phyloP scores from a whole-genome alignment of 2,888 invertebrate genomes.

The Camponotus fellah region DNA sequence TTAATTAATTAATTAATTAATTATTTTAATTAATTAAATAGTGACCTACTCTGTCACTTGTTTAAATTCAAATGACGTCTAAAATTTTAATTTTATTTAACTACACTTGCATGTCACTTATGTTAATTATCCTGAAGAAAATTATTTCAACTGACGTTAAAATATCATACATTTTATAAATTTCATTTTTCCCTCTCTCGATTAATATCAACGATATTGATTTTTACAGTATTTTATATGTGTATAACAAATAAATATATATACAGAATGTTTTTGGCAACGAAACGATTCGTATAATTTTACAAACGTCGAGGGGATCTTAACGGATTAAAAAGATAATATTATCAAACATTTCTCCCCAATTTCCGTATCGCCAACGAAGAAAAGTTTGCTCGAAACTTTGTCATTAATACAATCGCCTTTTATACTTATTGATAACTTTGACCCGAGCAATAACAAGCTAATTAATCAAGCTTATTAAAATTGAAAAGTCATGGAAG shows the following conservation, averaged over 20 bases:
- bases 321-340: background rate
- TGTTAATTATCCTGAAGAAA: background rate
- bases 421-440: background rate
- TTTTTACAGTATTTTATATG: background rate
- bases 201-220: background rate
- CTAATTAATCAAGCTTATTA: background rate
- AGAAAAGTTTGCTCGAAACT: background rate
- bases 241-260: background rate
- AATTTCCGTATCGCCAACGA: background rate
- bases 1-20: slow-evolving; percentile 16
- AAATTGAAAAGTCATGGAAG: background rate
- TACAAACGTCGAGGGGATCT: background rate
- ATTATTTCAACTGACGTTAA: background rate
- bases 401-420: background rate
- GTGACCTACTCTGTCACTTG: background rate
- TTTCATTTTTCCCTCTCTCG: background rate
- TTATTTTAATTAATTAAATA: slow-evolving; percentile 5
- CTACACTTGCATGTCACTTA: background rate
- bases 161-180: background rate
- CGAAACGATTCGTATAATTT: background rate
- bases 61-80: background rate
- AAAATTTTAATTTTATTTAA: slow-evolving; percentile 5
- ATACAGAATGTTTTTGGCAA: background rate
- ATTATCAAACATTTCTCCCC: background rate
- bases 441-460: background rate